Percentiles rank a stretch among this genome's conserved stretches.
Conservation (phyloP, 30 jellyfish, hydroid and myxozoan species). For the Mastigias papua region DNA sequence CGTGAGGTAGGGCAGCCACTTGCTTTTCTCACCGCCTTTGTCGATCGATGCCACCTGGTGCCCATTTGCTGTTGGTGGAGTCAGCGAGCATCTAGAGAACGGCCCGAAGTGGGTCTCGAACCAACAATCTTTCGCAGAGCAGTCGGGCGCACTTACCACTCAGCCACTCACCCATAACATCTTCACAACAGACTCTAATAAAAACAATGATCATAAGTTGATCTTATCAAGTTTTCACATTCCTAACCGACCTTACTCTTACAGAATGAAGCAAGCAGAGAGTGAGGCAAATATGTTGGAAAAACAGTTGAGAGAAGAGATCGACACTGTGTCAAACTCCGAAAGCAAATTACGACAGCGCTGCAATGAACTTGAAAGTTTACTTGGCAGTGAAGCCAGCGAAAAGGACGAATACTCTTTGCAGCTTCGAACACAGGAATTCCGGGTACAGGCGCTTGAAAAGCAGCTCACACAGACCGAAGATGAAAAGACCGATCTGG, state of each 20-base stretch:
- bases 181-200: not conserved
- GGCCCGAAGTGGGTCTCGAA: too few relatives aligned
- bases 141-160: too few relatives aligned
- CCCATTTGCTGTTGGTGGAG: too few relatives aligned
- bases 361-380: constrained; percentile 62
- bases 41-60: too few relatives aligned
- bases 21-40: too few relatives aligned
- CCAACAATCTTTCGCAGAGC: too few relatives aligned
- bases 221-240: not conserved
- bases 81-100: too few relatives aligned
- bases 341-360: constrained; percentile 74
- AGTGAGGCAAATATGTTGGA: constrained; percentile 74
- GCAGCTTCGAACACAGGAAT: constrained; percentile 46
- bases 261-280: constrained; percentile 64
- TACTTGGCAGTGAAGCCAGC: constrained; percentile 62
- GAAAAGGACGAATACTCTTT: constrained; percentile 56
- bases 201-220: not conserved
- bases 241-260: not conserved
- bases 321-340: constrained; percentile 64
- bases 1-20: too few relatives aligned
- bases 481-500: constrained; percentile 79
- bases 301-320: constrained; percentile 56
- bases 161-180: not conserved
- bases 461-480: constrained; percentile 61
- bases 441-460: constrained; percentile 76